A percentile compares a stretch with the other conserved stretches of the same genome.
phyloP scores from a whole-genome alignment of 2,797 vertebrate species.

The Spondyliosoma cantharus region DNA sequence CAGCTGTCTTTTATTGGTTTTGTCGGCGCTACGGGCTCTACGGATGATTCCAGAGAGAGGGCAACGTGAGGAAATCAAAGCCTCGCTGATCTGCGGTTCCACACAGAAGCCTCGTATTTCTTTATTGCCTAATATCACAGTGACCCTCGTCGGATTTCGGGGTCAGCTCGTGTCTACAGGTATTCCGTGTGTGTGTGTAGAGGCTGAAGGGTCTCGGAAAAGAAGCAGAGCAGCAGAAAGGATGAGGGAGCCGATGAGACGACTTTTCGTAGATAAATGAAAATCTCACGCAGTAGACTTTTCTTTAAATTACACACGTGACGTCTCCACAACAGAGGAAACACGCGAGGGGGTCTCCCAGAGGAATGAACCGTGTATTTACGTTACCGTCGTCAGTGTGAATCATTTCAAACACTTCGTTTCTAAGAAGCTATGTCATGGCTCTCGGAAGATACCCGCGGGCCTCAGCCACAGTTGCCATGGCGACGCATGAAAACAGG shows the following conservation, averaged over 20 bases:
- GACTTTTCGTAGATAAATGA: background rate
- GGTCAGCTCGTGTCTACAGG: conserved; percentile 22
- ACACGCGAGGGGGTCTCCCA: too few relatives aligned
- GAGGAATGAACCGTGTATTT: background rate
- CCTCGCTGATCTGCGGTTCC: conserved; percentile 39
- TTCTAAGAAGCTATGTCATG: too few relatives aligned
- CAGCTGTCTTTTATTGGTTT: conserved; percentile 58
- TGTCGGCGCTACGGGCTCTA: conserved; percentile 20
- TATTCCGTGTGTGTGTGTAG: background rate
- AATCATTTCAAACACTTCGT: background rate
- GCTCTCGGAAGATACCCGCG: background rate
- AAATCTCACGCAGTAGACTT: background rate
- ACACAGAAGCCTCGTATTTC: conserved; percentile 10
- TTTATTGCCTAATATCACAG: conserved; percentile 55
- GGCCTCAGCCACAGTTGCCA: background rate
- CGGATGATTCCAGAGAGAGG: conserved; percentile 29
- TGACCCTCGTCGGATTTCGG: conserved; percentile 26
- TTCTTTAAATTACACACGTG: background rate
- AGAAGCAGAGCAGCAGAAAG: background rate
- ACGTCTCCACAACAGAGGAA: too few relatives aligned
- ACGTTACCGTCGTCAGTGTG: too few relatives aligned
- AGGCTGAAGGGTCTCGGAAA: background rate
- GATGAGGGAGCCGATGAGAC: background rate
- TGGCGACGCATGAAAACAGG: background rate
- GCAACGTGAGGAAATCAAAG: conserved; percentile 53